Conservation (phyloP, 2,888 invertebrate genomes). For the Heliconius aoede region DNA sequence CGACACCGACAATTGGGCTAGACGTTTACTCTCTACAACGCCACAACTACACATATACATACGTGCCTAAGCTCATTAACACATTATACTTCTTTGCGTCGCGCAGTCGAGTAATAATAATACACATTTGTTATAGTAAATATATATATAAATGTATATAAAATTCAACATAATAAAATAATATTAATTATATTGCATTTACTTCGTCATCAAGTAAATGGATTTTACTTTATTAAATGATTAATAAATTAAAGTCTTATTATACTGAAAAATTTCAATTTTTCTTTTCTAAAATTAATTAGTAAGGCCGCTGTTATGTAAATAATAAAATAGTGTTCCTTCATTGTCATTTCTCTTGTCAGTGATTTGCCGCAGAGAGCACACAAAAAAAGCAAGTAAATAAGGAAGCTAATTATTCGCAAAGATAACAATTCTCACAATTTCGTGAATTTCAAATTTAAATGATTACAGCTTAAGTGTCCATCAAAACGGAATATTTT, state of each 20-base stretch:
- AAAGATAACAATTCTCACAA: constrained; percentile 21
- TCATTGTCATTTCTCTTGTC: constrained; percentile 3
- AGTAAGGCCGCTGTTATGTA: background rate
- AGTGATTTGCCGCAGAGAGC: background rate
- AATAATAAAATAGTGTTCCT: constrained; percentile 7
- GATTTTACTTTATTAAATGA: background rate
- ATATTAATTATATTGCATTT: too few relatives aligned
- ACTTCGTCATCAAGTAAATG: background rate
- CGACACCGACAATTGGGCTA: too few relatives aligned
- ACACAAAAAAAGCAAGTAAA: background rate
- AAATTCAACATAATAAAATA: too few relatives aligned
- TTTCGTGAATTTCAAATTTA: constrained; percentile 20
- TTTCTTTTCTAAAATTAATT: constrained; percentile 10
- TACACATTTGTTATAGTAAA: background rate
- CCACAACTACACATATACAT: too few relatives aligned
- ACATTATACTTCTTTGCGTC: too few relatives aligned
- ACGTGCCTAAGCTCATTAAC: too few relatives aligned
- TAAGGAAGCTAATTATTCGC: constrained; percentile 9
- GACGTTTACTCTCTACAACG: too few relatives aligned
- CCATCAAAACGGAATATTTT: constrained; percentile 8
- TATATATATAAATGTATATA: background rate
- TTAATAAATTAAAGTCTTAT: background rate
- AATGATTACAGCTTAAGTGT: constrained; percentile 13
- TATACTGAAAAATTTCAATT: background rate
- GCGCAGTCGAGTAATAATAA: background rate